A percentile compares a stretch with the other conserved stretches of the same genome.
Evolutionary conservation across 2,113 vertebrate species (phyloP).

Genomic region (Apodemus speciosus): DNA sequence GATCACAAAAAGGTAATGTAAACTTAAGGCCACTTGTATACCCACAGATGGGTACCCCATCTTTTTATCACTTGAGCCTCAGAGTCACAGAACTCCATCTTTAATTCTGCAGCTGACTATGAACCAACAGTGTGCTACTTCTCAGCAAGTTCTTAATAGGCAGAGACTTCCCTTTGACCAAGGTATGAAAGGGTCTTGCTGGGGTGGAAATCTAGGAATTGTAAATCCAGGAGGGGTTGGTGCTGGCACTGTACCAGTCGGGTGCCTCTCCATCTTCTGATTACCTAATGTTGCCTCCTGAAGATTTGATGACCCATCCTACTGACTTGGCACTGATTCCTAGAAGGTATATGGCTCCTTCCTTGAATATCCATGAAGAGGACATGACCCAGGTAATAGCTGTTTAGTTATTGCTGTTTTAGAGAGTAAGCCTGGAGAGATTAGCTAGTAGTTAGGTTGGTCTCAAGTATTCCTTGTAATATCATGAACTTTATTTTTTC

Average conservation of each 20-base stretch:
- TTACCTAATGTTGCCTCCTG: background rate
- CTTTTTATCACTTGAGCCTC: background rate
- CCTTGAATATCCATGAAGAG: constrained; percentile 88
- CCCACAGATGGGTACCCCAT: background rate
- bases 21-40: background rate
- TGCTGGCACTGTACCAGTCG: background rate
- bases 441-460: background rate
- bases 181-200: background rate
- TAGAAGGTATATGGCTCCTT: constrained; percentile 86
- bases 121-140: constrained; percentile 88
- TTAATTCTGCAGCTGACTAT: constrained; percentile 81
- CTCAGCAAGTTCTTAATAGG: constrained; percentile 87
- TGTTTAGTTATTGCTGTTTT: background rate
- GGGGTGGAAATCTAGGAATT: background rate
- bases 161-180: constrained; percentile 88
- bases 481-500: background rate
- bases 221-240: background rate
- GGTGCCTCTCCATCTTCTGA: background rate
- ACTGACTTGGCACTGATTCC: constrained; percentile 87
- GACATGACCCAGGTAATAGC: constrained; percentile 86
- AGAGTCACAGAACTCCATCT: background rate
- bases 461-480: background rate
- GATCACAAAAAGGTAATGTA: constrained; percentile 79
- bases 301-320: constrained; percentile 85
- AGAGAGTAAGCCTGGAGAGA: background rate